Base-by-base conservation (phyloP, 2,797 vertebrate species). In the Muraenolepis orangiensis region DNA sequence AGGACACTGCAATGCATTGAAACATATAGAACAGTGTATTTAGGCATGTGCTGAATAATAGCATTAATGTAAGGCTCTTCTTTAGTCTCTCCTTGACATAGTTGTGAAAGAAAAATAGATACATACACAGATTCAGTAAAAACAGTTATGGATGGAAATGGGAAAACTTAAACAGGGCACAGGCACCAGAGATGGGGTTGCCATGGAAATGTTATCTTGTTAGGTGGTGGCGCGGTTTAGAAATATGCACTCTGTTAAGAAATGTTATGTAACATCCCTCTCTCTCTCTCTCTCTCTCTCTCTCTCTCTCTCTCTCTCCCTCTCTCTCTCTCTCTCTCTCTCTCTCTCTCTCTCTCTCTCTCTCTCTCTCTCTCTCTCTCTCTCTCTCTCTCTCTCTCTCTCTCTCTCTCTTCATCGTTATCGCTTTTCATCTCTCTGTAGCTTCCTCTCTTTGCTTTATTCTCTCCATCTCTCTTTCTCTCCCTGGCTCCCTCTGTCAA, bases 161-260 rank as follows among this genome's bases (percentile, higher is more conserved):
- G 78, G 76, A 81, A 80, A 80, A 78, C 69, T 46, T 74, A 80
- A 80, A 86, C 71, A 73, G 57, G 11, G 73, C 73, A 11, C 66
- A 82, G 76, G 76, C 40, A 14, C 87, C 72, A 74, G 86, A 87
- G 81, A 79, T 76, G 79, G 80, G 1, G 89, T 93, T 93, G 87
- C 91, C 91, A 92, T 91, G 90, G 93, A 84, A 91, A 94, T 86
- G n/a, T 76, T 86, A 84, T 91, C 85, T 90, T 90, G 86, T 92
- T 91, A 86, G 87, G 81, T 83, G 77, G 86, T 89, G 89, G 87
- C 85, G 87, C 86, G 87, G 81, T 92, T 91, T 90, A 84, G 88
- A 91, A 91, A 91, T 80, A 87, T 84, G 85, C 82, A 84, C 78
- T 81, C 73, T 78, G 88, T 91, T 90, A 90, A 88, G 87, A 90